Percentiles rank a stretch among this genome's conserved stretches.
phyloP scores from a whole-genome alignment of 2,113 vertebrate genomes.

The Meriones unguiculatus region DNA sequence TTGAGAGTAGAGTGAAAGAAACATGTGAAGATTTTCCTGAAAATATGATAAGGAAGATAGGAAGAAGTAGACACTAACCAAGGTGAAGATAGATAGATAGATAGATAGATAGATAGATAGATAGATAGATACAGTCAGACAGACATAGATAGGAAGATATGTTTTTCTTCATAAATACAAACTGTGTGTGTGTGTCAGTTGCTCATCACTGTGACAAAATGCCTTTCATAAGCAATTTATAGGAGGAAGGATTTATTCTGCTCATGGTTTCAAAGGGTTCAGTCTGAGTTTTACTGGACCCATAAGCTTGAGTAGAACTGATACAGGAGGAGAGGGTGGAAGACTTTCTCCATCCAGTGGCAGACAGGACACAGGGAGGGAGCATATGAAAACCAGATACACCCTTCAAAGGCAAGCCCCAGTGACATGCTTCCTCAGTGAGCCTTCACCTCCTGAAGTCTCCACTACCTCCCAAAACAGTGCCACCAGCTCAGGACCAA shows the following conservation, averaged over 20 bases:
- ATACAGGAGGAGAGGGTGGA: neutral
- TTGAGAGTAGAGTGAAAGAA: neutral
- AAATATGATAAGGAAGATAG: neutral
- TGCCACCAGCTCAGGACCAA: neutral
- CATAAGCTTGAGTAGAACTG: neutral
- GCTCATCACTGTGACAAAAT: neutral
- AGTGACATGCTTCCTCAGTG: neutral
- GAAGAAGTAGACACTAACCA: neutral
- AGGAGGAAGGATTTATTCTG: neutral
- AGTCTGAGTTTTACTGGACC: neutral
- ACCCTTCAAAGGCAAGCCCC: neutral
- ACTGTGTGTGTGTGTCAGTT: neutral
- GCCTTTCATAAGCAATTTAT: neutral
- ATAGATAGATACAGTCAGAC: neutral
- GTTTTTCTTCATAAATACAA: neutral
- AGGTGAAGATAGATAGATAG: neutral
- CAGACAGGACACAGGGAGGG: neutral
- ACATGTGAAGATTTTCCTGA: slow-evolving; percentile 10
- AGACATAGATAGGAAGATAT: neutral
- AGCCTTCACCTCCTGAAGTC: neutral
- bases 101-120: slow-evolving; percentile 3
- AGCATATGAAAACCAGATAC: neutral
- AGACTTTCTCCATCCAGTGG: neutral
- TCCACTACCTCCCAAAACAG: neutral
- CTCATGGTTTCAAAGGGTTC: neutral